These are phyloP conservation scores for Spea bombifrons DNA, from an alignment of 2,113 vertebrate genomes.

Conservation along the genomic window DNA sequence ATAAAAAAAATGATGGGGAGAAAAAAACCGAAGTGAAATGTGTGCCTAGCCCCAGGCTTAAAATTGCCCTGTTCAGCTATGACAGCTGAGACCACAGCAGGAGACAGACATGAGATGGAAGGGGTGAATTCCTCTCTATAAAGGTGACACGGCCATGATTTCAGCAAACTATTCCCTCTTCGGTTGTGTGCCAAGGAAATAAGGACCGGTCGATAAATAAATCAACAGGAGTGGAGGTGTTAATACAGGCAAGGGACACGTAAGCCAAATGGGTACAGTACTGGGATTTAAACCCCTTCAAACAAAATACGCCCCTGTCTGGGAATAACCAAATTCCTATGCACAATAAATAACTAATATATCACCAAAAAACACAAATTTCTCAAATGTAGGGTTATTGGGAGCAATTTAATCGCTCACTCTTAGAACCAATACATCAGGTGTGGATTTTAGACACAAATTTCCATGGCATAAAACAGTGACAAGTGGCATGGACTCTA, in stretches of 20 bases:
- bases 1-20: slow-evolving; percentile 26
- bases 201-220: neutral
- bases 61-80: slow-evolving; percentile 42
- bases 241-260: neutral
- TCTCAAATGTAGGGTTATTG: too few species aligned
- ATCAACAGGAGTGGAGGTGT: neutral
- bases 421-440: too few species aligned
- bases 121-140: slow-evolving; percentile 9
- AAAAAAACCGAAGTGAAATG: slow-evolving; percentile 30
- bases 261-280: neutral
- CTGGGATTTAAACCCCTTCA: too few species aligned
- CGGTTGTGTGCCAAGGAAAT: neutral
- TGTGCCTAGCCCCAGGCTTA: slow-evolving; percentile 31
- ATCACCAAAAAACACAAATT: too few species aligned
- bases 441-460: too few species aligned
- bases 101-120: slow-evolving; percentile 7
- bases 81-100: slow-evolving; percentile 46
- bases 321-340: too few species aligned
- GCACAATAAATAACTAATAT: too few species aligned
- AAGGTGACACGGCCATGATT: slow-evolving; percentile 28
- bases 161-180: slow-evolving; percentile 9
- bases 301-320: too few species aligned
- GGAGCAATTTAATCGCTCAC: too few species aligned
- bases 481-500: too few species aligned
- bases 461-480: too few species aligned